Evolutionary conservation across 1,140 invertebrate species (phyloP).

Genomic region (Hyphantria cunea): DNA sequence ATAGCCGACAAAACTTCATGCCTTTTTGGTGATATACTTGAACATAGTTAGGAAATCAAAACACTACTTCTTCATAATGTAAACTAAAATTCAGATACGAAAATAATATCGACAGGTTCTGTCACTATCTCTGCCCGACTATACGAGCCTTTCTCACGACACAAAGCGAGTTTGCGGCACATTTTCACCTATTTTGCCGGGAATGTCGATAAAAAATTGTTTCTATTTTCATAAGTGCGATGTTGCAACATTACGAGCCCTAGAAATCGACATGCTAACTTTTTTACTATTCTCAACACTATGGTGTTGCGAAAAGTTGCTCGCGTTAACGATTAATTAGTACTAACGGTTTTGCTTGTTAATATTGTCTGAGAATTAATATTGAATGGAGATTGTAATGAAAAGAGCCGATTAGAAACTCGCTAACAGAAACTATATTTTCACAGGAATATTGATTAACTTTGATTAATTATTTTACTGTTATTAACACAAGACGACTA

Average conservation of each 20-base stretch:
- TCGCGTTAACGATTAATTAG: conserved; percentile 15
- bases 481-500: too few species aligned
- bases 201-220: conserved; percentile 58
- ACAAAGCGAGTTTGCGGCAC: conserved; percentile 46
- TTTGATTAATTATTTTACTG: too few species aligned
- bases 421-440: not conserved
- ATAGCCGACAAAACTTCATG: too few species aligned
- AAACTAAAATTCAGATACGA: conserved; percentile 16
- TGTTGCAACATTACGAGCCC: conserved; percentile 47
- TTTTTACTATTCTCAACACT: conserved; percentile 45
- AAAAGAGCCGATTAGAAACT: not conserved
- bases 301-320: conserved; percentile 36
- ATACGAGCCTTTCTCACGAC: conserved; percentile 56
- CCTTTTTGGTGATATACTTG: too few species aligned
- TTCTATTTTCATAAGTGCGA: conserved; percentile 55
- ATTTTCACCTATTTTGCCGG: conserved; percentile 74
- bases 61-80: too few species aligned
- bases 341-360: conserved; percentile 6
- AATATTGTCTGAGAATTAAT: not conserved
- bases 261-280: conserved; percentile 55
- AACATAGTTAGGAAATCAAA: too few species aligned
- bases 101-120: conserved; percentile 38
- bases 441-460: not conserved
- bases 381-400: not conserved
- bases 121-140: conserved; percentile 46